phyloP scores from a whole-genome alignment of 2,113 vertebrate species.

The Cercopithecus mona region DNA sequence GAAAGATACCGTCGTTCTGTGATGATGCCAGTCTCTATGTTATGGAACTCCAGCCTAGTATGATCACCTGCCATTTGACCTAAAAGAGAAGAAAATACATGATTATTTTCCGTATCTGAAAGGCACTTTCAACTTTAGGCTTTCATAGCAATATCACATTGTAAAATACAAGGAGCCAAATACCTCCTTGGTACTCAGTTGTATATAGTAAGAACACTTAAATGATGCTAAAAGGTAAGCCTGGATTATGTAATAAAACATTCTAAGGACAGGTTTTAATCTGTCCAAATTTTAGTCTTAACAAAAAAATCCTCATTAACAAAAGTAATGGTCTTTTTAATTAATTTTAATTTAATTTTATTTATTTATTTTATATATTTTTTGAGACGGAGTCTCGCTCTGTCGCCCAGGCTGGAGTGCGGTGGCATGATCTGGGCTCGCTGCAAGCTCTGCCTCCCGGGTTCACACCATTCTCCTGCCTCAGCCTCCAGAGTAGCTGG shows the following conservation, averaged over 20 bases:
- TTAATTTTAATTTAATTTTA: no score
- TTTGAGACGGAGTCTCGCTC: no score
- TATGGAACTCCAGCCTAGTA: conserved; percentile 98
- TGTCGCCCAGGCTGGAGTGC: no score
- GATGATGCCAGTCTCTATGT: conserved; percentile 99
- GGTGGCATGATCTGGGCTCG: no score
- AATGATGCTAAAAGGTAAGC: neutral
- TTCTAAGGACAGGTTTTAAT: neutral
- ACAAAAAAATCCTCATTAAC: neutral
- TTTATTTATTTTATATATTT: no score
- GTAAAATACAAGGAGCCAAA: neutral
- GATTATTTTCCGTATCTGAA: neutral
- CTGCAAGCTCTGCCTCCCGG: no score
- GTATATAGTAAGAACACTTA: neutral
- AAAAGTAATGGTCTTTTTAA: neutral
- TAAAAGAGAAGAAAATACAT: conserved; percentile 77
- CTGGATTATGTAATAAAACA: neutral
- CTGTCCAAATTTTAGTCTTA: neutral
- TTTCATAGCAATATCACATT: neutral
- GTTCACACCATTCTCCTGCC: no score
- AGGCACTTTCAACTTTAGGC: neutral
- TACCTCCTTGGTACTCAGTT: neutral
- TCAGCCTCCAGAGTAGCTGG: no score
- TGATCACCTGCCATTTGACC: conserved; percentile 99
- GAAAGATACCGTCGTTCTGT: conserved; percentile 96